These are phyloP conservation scores for Mya arenaria DNA, from an alignment of 1,140 invertebrate species.

Conservation along the genomic window DNA sequence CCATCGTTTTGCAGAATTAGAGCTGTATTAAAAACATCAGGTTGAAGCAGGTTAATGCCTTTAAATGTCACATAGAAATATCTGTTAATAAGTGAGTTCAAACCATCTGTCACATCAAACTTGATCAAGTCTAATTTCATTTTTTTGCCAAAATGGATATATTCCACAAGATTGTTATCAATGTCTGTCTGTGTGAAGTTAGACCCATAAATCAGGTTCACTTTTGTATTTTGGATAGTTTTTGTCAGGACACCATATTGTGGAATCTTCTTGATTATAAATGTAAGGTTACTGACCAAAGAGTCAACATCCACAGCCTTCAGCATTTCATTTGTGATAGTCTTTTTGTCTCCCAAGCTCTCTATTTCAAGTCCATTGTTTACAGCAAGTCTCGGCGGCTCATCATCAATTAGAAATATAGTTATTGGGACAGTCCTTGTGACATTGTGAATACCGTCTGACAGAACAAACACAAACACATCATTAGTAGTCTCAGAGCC, in stretches of 20 bases:
- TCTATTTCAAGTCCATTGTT: slow-evolving; percentile 81
- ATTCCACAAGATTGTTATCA: slow-evolving; percentile 76
- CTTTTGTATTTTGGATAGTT: slow-evolving; percentile 33
- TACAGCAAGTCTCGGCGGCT: slow-evolving; percentile 79
- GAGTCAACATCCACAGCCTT: slow-evolving; percentile 81
- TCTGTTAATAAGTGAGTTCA: slow-evolving; percentile 79
- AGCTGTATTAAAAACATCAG: slow-evolving; percentile 78
- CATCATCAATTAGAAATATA: slow-evolving; percentile 81
- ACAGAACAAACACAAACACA: slow-evolving; percentile 77
- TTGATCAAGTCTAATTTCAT: slow-evolving; percentile 80
- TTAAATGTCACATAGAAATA: slow-evolving; percentile 80
- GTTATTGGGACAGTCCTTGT: slow-evolving; percentile 77
- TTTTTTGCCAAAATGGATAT: slow-evolving; percentile 78
- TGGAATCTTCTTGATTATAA: slow-evolving; percentile 76
- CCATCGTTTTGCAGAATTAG: slow-evolving; percentile 80
- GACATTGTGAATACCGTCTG: slow-evolving; percentile 79
- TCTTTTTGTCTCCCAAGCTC: slow-evolving; percentile 74
- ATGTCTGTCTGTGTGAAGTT: slow-evolving; percentile 81
- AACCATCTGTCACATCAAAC: slow-evolving; percentile 81
- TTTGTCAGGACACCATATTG: slow-evolving; percentile 77
- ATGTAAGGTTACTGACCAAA: slow-evolving; percentile 75
- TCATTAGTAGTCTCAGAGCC: slow-evolving; percentile 80
- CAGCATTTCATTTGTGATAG: slow-evolving; percentile 77
- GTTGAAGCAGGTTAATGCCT: slow-evolving; percentile 78
- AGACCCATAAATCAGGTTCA: slow-evolving; percentile 76